These are phyloP conservation scores for Tribolium freemani DNA, from an alignment of 2,888 invertebrate genomes.

Conservation along the genomic window DNA sequence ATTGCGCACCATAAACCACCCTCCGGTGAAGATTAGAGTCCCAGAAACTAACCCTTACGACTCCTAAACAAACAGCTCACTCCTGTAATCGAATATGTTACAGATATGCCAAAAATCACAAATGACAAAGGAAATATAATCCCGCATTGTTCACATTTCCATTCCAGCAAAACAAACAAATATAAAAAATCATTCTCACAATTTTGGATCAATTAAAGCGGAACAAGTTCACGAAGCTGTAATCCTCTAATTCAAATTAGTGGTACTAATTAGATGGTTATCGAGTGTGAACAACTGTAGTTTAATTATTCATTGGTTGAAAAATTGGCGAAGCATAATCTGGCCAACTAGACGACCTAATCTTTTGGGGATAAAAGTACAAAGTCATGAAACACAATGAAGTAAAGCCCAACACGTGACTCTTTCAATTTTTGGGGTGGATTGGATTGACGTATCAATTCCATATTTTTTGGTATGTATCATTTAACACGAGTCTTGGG, in stretches of 20 bases:
- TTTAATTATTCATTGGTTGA: conserved; percentile 8
- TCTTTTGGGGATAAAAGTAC: conserved; percentile 62
- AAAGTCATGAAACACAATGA: conserved; percentile 67
- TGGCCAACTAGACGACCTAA: conserved; percentile 31
- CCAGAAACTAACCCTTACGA: conserved; percentile 46
- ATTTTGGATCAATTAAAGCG: conserved; percentile 3
- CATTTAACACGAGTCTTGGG: conserved; percentile 65
- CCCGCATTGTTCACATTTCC: conserved; percentile 44
- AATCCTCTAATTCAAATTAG: conserved; percentile 14
- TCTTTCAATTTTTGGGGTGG: conserved; percentile 66
- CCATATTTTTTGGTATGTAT: conserved; percentile 65
- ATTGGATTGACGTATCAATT: conserved; percentile 62
- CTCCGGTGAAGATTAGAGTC: conserved; percentile 38
- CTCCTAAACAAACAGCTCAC: conserved; percentile 34
- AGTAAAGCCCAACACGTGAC: conserved; percentile 65
- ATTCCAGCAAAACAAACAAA: conserved; percentile 42
- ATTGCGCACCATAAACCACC: conserved; percentile 54
- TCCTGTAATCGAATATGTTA: conserved; percentile 56
- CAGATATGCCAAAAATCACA: conserved; percentile 59
- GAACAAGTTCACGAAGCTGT: conserved; percentile 4
- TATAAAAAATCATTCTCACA: conserved; percentile 5
- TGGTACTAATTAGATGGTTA: not conserved
- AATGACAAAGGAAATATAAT: conserved; percentile 57
- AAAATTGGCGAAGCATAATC: conserved; percentile 25
- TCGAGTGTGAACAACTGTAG: not conserved